Base-by-base conservation (phyloP, 35 echinoderm and acorn worm species). In the Apostichopus californicus region DNA sequence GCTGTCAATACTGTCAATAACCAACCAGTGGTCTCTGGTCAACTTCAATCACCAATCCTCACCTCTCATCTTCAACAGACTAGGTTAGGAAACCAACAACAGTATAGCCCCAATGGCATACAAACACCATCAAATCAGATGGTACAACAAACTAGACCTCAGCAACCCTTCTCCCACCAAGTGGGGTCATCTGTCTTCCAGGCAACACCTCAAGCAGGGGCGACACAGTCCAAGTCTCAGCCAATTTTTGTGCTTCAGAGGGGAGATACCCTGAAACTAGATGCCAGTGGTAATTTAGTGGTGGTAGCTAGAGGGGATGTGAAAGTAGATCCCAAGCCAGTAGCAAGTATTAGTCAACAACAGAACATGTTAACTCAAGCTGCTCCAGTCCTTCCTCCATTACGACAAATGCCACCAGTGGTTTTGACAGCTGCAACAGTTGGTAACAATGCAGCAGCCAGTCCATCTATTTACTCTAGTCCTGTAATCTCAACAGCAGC, bases 191-290 rank as follows among this genome's bases (percentile, higher is more conserved):
- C 68, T 23, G 86, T 73, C 61, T 72, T 89, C 86, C 86, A 71
- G 15, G 60, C 61, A 64, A 59, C 81, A 17, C 86, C 86, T 55
- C 86, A 89, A 64, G 46, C 86, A 17, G 20, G 21, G 13, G 1
- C 86, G 73, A 46, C 63, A 53, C 71, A 91, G 54, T 23, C 55
- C 71, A 77, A 91, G 53, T 68, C 61, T 72, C 60, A 89, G 63
- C 60, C 92, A 28, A 73, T 93, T 9, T 87, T 93, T 75, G 92
- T 93, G 5, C 56, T 93, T 4, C 92, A 93, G 78, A 75, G 92
- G 58, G 92, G 92, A 54, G 92, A 93, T 63, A 93, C 84, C 20
- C 79, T 93, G 55, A 86, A 88, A 59, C 55, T 93, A 55, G 92
- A 93, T 88, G 21, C 65, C 54, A 58, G 52, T 87, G 92, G 92